Percentiles rank a stretch among this genome's conserved stretches.
Conservation (phyloP, 2,888 invertebrate genomes). For the Ormyrus rosae region DNA sequence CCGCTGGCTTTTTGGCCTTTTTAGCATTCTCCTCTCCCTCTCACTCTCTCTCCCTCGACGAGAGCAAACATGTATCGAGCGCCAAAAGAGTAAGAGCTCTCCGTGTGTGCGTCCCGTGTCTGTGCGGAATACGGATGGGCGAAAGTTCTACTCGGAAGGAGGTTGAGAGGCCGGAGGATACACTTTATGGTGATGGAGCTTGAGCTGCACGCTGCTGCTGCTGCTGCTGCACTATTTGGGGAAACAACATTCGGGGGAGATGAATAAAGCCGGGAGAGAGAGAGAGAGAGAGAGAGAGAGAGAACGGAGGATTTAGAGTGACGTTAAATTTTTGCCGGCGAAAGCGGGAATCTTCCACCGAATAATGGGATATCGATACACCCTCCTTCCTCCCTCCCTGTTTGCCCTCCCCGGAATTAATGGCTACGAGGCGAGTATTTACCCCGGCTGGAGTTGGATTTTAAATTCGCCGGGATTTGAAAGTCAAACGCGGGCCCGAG, state of each 20-base stretch:
- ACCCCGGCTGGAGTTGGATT: no score
- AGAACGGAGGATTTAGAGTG: not conserved
- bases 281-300: not conserved
- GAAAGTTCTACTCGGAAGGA: conserved; percentile 27
- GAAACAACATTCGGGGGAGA: not conserved
- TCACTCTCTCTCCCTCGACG: not conserved
- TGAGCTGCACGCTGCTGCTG: conserved; percentile 18
- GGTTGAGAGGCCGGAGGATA: not conserved
- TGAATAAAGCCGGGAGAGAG: not conserved
- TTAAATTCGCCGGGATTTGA: no score
- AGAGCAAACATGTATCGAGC: conserved; percentile 38
- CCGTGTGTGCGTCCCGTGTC: not conserved
- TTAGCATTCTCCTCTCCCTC: conserved; percentile 28
- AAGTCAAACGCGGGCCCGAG: no score
- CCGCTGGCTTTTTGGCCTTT: conserved; percentile 22
- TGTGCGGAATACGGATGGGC: conserved; percentile 19
- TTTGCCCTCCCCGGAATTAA: no score
- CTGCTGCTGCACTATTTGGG: conserved; percentile 25
- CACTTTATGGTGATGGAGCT: conserved; percentile 45
- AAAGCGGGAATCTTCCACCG: no score
- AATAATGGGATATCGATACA: no score
- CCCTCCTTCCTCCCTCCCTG: no score
- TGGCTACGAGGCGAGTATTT: no score
- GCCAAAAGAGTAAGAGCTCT: conserved; percentile 31
- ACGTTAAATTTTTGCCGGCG: no score